Evolutionary conservation across 1,140 invertebrate genomes (phyloP).

Genomic region (Maniola jurtina): DNA sequence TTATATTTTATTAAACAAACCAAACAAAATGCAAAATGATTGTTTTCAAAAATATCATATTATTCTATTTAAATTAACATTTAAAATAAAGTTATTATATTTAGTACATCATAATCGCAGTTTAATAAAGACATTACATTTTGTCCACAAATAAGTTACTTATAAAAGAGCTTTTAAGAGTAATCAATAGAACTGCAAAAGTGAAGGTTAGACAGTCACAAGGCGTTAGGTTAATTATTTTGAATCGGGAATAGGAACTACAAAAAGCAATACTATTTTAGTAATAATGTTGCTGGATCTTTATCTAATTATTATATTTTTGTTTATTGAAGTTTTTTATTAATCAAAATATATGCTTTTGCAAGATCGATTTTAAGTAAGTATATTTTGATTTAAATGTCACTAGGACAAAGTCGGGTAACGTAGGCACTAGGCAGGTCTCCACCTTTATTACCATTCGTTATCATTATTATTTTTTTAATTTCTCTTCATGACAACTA

Average conservation of each 20-base stretch:
- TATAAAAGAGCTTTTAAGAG: constrained; percentile 22
- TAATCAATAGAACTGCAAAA: constrained; percentile 1
- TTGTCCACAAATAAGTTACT: constrained; percentile 24
- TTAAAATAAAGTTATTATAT: constrained; percentile 23
- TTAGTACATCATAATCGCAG: constrained; percentile 16
- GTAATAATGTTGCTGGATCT: constrained; percentile 39
- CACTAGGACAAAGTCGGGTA: no score
- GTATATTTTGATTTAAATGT: no score
- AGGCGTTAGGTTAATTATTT: constrained; percentile 32
- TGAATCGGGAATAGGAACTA: constrained; percentile 50
- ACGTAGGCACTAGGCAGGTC: no score
- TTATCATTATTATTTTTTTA: no score
- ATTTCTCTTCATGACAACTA: no score
- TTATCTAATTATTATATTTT: background rate
- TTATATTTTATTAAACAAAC: constrained; percentile 3
- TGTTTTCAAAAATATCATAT: constrained; percentile 35
- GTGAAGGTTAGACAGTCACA: constrained; percentile 33
- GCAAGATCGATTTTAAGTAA: no score
- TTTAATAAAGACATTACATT: constrained; percentile 23
- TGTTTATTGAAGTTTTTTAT: background rate
- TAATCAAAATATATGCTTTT: background rate
- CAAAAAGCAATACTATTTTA: constrained; percentile 44
- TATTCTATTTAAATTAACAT: constrained; percentile 29
- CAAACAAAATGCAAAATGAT: constrained; percentile 9
- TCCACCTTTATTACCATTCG: no score